Conservation (phyloP, 2,797 vertebrate species). For the Antrozous pallidus region DNA sequence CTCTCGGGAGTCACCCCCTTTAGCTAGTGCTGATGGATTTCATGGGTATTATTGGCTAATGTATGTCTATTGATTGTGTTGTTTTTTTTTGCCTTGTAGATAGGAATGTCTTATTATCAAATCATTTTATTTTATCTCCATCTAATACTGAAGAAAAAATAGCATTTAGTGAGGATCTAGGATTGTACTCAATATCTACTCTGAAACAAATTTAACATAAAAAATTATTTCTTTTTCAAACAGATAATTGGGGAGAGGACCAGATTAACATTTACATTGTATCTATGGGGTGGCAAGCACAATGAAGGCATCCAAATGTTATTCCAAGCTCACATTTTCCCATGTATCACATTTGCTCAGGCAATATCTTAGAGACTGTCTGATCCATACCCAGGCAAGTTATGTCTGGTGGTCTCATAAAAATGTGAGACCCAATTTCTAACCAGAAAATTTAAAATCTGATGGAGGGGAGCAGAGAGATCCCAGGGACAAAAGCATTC, state of each 20-base stretch:
- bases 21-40: not conserved
- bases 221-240: slow-evolving; percentile 32
- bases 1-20: not conserved
- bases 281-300: not conserved
- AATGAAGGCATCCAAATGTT: not conserved
- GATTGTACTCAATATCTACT: not conserved
- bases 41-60: not conserved
- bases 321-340: not conserved
- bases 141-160: not conserved
- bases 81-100: not conserved
- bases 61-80: not conserved
- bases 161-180: not conserved
- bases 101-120: not conserved
- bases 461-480: not conserved
- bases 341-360: not conserved
- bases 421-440: not conserved
- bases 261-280: not conserved
- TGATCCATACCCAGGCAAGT: not conserved
- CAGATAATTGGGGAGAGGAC: not conserved
- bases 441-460: not conserved
- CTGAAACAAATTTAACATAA: slow-evolving; percentile 23
- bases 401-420: not conserved
- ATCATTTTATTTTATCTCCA: not conserved
- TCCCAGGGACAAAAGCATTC: not conserved
- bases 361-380: not conserved